These are phyloP conservation scores for Baryphthengus martii DNA, from an alignment of 2,113 vertebrate genomes.

Conservation along the genomic window DNA sequence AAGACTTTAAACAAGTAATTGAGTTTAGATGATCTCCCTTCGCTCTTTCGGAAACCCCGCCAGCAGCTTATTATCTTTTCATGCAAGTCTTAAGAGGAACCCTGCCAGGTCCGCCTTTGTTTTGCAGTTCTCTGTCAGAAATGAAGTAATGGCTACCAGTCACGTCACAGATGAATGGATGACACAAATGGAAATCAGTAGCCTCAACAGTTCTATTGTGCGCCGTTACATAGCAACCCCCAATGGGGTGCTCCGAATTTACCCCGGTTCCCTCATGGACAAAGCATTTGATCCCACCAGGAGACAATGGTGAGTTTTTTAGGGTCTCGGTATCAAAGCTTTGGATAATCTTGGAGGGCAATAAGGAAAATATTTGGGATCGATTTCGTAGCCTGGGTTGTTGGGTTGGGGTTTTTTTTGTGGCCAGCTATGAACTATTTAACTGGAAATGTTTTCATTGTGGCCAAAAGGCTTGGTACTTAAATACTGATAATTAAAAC, in stretches of 20 bases:
- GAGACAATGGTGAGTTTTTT: conserved; percentile 94
- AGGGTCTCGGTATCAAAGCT: conserved; percentile 52
- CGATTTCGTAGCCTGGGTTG: background rate
- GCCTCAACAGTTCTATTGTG: conserved; percentile 98
- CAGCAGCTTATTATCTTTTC: conserved; percentile 67
- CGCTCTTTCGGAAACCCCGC: conserved; percentile 55
- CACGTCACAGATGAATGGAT: conserved; percentile 99
- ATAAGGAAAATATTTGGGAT: background rate
- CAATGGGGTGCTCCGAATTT: conserved; percentile 99
- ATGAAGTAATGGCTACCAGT: conserved; percentile 99
- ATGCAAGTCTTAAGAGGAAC: conserved; percentile 70
- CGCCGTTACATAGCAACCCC: conserved; percentile 99
- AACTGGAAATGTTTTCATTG: accelerated
- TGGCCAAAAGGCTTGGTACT: background rate
- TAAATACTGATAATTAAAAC: background rate
- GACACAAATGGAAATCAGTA: conserved; percentile 98
- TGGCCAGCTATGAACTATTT: background rate
- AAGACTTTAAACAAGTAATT: conserved; percentile 61
- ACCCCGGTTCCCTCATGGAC: conserved; percentile 99
- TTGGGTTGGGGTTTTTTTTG: background rate
- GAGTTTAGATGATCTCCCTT: conserved; percentile 61
- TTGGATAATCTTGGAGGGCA: conserved; percentile 29
- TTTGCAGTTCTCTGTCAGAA: conserved; percentile 95
- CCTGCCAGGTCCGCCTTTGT: conserved; percentile 74
- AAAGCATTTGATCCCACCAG: conserved; percentile 99